Base-by-base conservation (phyloP, 1,140 invertebrate genomes). In the Hermatobates lingyangjiaoensis region DNA sequence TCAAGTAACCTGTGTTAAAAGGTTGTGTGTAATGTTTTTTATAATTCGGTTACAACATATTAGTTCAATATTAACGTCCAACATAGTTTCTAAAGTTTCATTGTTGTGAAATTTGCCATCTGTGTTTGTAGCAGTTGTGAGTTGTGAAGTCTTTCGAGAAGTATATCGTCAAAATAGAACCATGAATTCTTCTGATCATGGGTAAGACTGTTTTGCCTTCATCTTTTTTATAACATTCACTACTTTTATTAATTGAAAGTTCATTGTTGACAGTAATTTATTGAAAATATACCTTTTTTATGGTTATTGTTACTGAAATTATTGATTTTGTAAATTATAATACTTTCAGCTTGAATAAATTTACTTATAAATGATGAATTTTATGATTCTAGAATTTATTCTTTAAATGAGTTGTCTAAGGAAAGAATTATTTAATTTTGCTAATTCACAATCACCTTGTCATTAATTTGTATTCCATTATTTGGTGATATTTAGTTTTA, bases 111-210 rank as follows among this genome's bases (percentile, higher is more conserved):
- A 44, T 54, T 47, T 51, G 47, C 47, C 50, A 53, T 45, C 34
- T 40, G 45, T 44, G 39, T 20, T 34, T 28, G 42, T 23, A 15
- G 51, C 27, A 26, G 21, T 50, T 56, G 23, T 34, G 14, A 27
- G 27, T 24, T 52, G 45, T 28, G 23, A 34, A 45, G 23, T 57
- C 53, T 28, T 23, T 38, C 28, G 23, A 45, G 54, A 57, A 60
- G 61, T 61, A n/a, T n/a, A n/a, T n/a, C n/a, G n/a, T n/a, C n/a
- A n/a, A n/a, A n/a, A n/a, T 64, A 55, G 64, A 62, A 77, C 63
- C 59, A 80, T 81, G 79, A 81, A 81, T 73, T 74, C 77, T 65
- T 80, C 78, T 63, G 79, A 83, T 72, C 79, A 80, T 73, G 80
- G 80, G 79, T 82, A 80, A 78, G 57, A 57, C 26, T n/a, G n/a